Base-by-base conservation (phyloP, 2,888 invertebrate species). In the Drosophila conformis region DNA sequence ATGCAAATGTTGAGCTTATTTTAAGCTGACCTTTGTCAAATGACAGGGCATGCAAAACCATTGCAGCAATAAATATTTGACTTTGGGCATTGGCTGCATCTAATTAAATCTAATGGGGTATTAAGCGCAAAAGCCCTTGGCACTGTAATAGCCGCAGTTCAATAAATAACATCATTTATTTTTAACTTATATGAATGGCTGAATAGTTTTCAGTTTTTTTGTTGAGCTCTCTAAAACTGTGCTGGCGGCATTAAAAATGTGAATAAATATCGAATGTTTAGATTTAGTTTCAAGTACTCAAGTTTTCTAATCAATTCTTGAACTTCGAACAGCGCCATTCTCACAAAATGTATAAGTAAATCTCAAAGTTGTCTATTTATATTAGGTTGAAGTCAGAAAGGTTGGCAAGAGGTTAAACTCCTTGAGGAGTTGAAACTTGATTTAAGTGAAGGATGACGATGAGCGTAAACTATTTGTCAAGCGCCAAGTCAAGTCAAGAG, bases 11-110 rank as follows among this genome's bases (percentile, higher is more conserved):
- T 21, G 21, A 10, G 33, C 33, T 33, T 33, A 10, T 13, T 6
- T 11, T 13, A 21, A 42, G 42, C 21, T 13, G 11, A 21, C 15
- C 21, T 27, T 27, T 49, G 5, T 27, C 10, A 5, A 27, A 49
- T 18, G 2, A 10, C 27, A 49, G 15, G 11, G 49, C 27, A 49
- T 18, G 18, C 18, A 27, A 27, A 27, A 18, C 49, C 15, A 35
- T 35, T 21, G 2, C 15, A 53, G 33, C 21, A 25, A 35, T 53
- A 40, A 58, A 58, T 59, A 25, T 62, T 40, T 60, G n/a, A 62
- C 65, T 64, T 64, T 38, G 15, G 5, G 36, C 36, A 36, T 63
- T 36, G 31, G 8, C 38, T 27, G 18, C 18, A 61, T 40, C n/a
- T 15, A 42, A 57, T 51, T 51, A 51, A 18, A 25, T n/a, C 25